These are phyloP conservation scores for Gambelia wislizenii DNA, from an alignment of 2,797 vertebrate species.

Conservation along the genomic window DNA sequence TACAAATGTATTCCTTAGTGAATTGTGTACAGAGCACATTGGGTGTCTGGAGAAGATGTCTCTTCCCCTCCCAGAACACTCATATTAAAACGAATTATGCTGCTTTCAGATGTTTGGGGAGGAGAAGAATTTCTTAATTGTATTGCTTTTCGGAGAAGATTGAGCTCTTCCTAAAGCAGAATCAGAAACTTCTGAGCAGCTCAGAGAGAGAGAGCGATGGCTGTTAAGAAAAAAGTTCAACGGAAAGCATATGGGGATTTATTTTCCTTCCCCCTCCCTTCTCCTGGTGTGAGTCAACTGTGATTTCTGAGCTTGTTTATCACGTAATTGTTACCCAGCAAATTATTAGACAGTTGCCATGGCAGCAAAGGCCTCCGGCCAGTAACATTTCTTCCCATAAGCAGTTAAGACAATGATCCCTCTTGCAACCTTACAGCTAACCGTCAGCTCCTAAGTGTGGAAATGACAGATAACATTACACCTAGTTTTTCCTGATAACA, in stretches of 20 bases:
- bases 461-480: conserved; percentile 69
- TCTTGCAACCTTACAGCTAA: conserved; percentile 56
- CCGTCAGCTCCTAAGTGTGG: conserved; percentile 50
- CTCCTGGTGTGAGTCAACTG: conserved; percentile 67
- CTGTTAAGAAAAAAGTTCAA: conserved; percentile 48
- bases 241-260: conserved; percentile 55
- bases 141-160: conserved; percentile 65
- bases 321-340: conserved; percentile 71
- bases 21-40: conserved; percentile 46
- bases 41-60: conserved; percentile 61
- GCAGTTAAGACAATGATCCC: conserved; percentile 69
- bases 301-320: conserved; percentile 75
- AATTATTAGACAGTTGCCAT: conserved; percentile 73
- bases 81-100: conserved; percentile 65
- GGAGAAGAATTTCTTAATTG: conserved; percentile 66
- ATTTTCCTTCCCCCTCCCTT: conserved; percentile 1
- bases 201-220: conserved; percentile 44
- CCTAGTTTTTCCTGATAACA: conserved; percentile 69
- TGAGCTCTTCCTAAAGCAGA: conserved; percentile 65
- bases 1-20: conserved; percentile 68
- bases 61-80: conserved; percentile 31
- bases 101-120: conserved; percentile 36
- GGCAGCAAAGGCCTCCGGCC: conserved; percentile 60
- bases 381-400: conserved; percentile 64
- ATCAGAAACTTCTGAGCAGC: conserved; percentile 58